Evolutionary conservation across 2,113 vertebrate genomes (phyloP).

Genomic region (Oryzias celebensis): DNA sequence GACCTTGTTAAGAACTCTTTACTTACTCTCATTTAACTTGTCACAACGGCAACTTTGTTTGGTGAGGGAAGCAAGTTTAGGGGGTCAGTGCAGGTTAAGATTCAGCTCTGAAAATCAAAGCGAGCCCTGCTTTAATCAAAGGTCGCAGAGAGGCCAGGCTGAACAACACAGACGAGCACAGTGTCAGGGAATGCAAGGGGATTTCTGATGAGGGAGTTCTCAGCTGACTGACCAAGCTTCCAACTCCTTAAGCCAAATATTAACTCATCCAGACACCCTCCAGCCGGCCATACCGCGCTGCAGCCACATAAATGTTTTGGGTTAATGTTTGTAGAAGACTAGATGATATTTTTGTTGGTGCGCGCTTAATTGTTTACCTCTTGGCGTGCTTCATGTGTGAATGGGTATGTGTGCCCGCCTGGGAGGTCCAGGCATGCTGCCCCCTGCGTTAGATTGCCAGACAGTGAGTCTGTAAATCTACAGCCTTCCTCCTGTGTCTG

Average conservation of each 20-base stretch:
- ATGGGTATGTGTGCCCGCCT: conserved; percentile 18
- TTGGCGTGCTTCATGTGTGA: conserved; percentile 30
- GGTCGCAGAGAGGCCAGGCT: conserved; percentile 39
- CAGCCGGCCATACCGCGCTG: conserved; percentile 14
- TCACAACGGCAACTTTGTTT: conserved; percentile 40
- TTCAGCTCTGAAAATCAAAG: conserved; percentile 32
- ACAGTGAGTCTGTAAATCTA: conserved; percentile 60
- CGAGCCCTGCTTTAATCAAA: conserved; percentile 44
- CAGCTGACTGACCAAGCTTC: conserved; percentile 60
- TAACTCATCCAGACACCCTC: conserved; percentile 59
- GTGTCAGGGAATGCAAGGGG: conserved; percentile 53
- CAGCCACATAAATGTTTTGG: conserved; percentile 18
- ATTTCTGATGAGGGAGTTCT: conserved; percentile 61
- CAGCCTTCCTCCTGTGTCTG: conserved; percentile 21
- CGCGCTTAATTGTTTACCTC: conserved; percentile 42
- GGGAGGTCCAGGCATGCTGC: conserved; percentile 56
- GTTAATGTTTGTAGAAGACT: conserved; percentile 56
- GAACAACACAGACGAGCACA: conserved; percentile 26
- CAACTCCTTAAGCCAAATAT: conserved; percentile 61
- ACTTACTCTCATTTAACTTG: conserved; percentile 17
- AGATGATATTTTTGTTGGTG: conserved; percentile 38
- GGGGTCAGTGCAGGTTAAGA: conserved; percentile 3
- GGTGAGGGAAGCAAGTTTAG: background rate
- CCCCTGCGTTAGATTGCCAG: conserved; percentile 64
- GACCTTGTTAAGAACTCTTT: conserved; percentile 31